Conservation (phyloP, 2,113 vertebrate species). For the Ranitomeya variabilis region DNA sequence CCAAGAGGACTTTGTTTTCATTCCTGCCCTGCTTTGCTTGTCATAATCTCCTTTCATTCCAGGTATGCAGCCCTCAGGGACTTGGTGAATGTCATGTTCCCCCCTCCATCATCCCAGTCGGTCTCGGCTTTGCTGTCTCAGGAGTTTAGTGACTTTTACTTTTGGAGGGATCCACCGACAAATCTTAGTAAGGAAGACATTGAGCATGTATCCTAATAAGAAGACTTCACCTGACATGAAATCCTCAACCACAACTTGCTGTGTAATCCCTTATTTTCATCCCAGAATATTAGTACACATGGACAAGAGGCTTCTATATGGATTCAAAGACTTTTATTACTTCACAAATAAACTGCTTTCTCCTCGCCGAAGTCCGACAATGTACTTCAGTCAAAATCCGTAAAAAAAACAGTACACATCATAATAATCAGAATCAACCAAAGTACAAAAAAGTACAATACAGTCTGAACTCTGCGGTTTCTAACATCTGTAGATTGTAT, state of each 20-base stretch:
- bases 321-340: conserved; percentile 39
- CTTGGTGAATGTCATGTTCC: conserved; percentile 89
- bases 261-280: not conserved
- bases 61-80: conserved; percentile 85
- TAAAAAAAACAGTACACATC: conserved; percentile 7
- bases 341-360: not conserved
- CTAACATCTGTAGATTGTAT: not conserved
- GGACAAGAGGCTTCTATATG: not conserved
- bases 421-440: conserved; percentile 31
- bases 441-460: conserved; percentile 32
- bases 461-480: not conserved
- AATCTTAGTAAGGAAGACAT: conserved; percentile 66
- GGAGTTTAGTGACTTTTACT: conserved; percentile 82
- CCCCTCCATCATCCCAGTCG: conserved; percentile 67
- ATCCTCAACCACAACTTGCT: not conserved
- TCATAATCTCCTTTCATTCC: not conserved
- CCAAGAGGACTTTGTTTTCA: not conserved
- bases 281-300: not conserved
- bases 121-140: conserved; percentile 71
- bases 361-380: not conserved
- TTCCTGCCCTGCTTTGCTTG: not conserved
- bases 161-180: conserved; percentile 77
- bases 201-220: conserved; percentile 55
- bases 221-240: not conserved
- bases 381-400: conserved; percentile 11